A percentile compares a stretch with the other conserved stretches of the same genome.
These are phyloP conservation scores for Leiothrix lutea DNA, from an alignment of 2,113 vertebrate species.

Conservation along the genomic window DNA sequence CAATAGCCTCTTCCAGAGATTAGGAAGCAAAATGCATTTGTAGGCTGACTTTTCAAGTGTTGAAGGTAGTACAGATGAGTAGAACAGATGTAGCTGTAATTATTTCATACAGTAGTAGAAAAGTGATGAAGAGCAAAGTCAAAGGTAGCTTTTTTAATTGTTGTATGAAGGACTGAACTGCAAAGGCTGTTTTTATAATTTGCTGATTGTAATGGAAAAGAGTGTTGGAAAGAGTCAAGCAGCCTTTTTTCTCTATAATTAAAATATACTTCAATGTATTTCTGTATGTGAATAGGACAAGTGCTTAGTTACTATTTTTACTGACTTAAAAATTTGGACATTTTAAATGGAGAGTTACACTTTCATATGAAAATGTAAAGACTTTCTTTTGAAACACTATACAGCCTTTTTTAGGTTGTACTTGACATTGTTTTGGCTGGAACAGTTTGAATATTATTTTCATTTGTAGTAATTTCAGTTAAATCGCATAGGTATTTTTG, in stretches of 20 bases:
- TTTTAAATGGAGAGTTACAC: neutral
- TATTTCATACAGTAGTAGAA: neutral
- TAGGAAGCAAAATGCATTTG: neutral
- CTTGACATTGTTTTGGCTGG: neutral
- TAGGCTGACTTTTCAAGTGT: neutral
- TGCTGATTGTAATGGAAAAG: neutral
- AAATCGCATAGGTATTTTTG: neutral
- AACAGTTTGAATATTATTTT: neutral
- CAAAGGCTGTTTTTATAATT: neutral
- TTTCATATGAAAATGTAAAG: neutral
- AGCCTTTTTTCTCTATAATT: neutral
- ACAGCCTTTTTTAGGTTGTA: neutral
- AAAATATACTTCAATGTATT: neutral
- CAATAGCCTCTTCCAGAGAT: neutral
- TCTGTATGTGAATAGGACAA: neutral
- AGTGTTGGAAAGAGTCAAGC: neutral
- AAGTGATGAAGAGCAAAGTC: neutral
- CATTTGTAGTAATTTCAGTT: neutral
- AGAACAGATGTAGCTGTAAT: neutral
- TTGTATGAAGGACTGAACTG: neutral
- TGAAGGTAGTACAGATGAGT: neutral
- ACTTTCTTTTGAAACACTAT: neutral
- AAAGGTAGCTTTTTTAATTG: neutral
- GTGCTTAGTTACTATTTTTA: neutral
- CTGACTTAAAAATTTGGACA: neutral